Base-by-base conservation (phyloP, 2,888 invertebrate species). In the Drosophila subsilvestris region DNA sequence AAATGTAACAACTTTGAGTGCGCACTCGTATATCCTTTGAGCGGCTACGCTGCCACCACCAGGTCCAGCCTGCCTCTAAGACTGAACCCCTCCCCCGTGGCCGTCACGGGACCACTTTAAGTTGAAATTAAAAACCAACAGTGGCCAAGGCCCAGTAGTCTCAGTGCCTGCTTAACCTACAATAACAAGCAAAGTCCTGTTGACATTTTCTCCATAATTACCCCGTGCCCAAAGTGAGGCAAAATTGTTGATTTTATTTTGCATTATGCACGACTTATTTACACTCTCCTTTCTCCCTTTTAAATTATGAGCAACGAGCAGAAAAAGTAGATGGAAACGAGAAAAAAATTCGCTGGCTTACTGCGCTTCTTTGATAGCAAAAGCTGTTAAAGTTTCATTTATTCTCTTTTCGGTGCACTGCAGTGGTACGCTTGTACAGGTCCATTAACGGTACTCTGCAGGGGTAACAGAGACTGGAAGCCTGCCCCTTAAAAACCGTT, bases 61-160 rank as follows among this genome's bases (percentile, higher is more conserved):
- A 49, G 49, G 18, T 22, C 25, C 51, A 4, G 49, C 10, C 32
- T 37, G 49, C 10, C 32, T 37, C 37, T 37, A 37, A 37, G 14
- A 37, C 37, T 14, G 37, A 14, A 9, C 20, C 44, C 12, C 12
- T n/a, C 17, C 20, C 10, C 18, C 18, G 3, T 17, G 25, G 14
- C n/a, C 22, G 3, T 37, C 22, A 37, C 55, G 45, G 45, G 37
- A 55, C 48, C 48, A 47, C 58, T 59, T 69, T 57, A 58, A 68
- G 57, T 88, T 82, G 89, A 86, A 86, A 86, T 86, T 86, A 89
- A 89, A 86, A 86, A 86, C 89, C 89, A 86, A 86, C 85, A 89
- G 74, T 78, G 78, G 72, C 88, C 86, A 80, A 80, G 79, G 84
- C 84, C 76, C 75, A 67, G 71, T 70, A 58, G 74, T 61, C 61